Evolutionary conservation across 2,888 invertebrate species (phyloP), one percentile per base, ranked within the genome.

Genomic region (Caenorhabditis sp.): DNA sequence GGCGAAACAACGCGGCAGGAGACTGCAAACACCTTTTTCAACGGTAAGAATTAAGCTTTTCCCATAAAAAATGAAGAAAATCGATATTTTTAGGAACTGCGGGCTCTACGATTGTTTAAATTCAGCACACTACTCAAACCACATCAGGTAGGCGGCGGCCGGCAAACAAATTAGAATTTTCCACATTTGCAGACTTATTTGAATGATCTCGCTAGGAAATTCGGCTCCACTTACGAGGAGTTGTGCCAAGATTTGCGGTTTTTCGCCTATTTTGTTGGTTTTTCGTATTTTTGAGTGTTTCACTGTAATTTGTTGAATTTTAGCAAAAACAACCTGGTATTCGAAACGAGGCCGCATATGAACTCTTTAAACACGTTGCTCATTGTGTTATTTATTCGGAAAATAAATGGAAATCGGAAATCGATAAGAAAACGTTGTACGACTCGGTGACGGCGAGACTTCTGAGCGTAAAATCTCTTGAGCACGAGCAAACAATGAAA

Each of bases 241-340:
- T 32, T 68, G 8, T 68, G 58, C 24, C 15, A 41, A 5, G 11
- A n/a, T 17, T 35, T 68, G 4, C 50, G 50, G n/a, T 59, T 59
- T 45, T 15, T 68, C 9, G 41, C 43, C 0, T 41, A 37, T 30
- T 52, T 22, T 56, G 68, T 68, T 20, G 50, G 68, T 50, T 46
- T 30, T 20, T 13, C 17, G 7, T 30, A 27, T 17, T 24, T 13
- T 39, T 13, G 17, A 7, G 1, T 5, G n/a, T 56, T 66, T 17
- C 52, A 68, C n/a, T n/a, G n/a, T n/a, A n/a, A n/a, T n/a, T n/a
- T n/a, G n/a, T n/a, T n/a, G n/a, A n/a, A n/a, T n/a, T n/a, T n/a
- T n/a, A n/a, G n/a, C n/a, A n/a, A n/a, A 59, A 68, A 26, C 15
- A 58, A 35, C 26, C 0, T 32, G 0, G 58, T 59, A 11, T 2